Base-by-base conservation (phyloP, 2,888 invertebrate genomes). In the Prosopocoilus inquinatus region DNA sequence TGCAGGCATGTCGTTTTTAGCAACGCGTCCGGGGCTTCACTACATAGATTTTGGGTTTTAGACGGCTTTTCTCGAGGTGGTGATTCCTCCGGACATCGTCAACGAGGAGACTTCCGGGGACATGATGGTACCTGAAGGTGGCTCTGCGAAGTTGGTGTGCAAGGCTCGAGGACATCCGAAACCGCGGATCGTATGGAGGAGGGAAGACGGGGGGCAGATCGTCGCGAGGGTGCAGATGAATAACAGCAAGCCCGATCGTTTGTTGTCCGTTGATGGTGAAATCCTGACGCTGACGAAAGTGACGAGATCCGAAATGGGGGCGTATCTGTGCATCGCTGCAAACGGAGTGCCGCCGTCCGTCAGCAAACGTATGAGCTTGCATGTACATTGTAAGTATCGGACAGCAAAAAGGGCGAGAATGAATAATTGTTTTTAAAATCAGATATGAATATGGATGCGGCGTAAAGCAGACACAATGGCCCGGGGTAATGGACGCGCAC, bases 121-220 rank as follows among this genome's bases (percentile, higher is more conserved):
- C 74, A 87, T 94, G 84, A 93, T 93, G 90, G 93, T 94, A 51
- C 92, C 92, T n/a, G 94, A 94, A 79, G 93, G 93, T 49, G 92
- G 93, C 36, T 88, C 91, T 4, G 92, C 91, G 0, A 93, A 92
- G 75, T 80, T 94, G 65, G 85, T 91, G 57, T 94, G 94, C 78
- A 90, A 90, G 74, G 92, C 93, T 1, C 82, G 89, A 56, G 93
- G 94, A 3, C 89, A 86, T 71, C 93, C 93, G 8, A 87, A 89
- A 63, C 94, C 94, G 0, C 87, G 87, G 69, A 91, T 94, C 66
- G 82, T 87, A 16, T 94, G 94, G 94, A 83, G 88, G 61, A 83
- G 94, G 57, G 94, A 94, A 78, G 94, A 94, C 72, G 90, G 90
- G 2, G 86, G 87, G 2, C 88, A 90, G 62, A 90, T 94, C 60